Evolutionary conservation across 2,113 vertebrate species (phyloP), one percentile per base, ranked within the genome.

Genomic region (Boulengeromyrus knoepffleri): DNA sequence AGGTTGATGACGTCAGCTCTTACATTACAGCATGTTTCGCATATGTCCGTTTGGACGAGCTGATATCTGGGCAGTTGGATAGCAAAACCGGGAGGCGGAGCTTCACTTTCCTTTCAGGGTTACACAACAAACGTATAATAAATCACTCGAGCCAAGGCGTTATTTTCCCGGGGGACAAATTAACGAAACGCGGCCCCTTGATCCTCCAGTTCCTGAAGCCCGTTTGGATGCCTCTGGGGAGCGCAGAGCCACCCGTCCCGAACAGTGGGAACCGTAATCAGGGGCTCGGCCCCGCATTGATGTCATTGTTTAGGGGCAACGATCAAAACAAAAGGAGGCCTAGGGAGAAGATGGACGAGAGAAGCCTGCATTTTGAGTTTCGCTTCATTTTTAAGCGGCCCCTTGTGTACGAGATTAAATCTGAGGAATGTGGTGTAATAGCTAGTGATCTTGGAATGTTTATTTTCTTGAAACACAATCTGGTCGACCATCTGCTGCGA

Each of bases 301-400:
- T 91, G 91, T 92, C 91, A 90, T 93, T 94, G 92, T 94, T 93
- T 92, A 90, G 92, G 92, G 91, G 70, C 91, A 66, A 49, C 56
- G 80, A 88, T 80, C 74, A 88, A 88, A 89, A 89, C 86, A 56
- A 91, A 45, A 89, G 47, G 13, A 70, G n/a, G 10, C 10, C 62
- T 13, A 31, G 3, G 10, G n/a, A 27, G 27, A 90, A 77, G n/a
- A 19, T 42, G 19, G 85, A 31, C 53, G 84, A 85, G n/a, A 36
- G 58, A 89, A 42, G 13, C 5, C 50, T 62, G 87, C 74, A 89
- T 92, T 91, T 74, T 9, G 85, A 80, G 83, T 89, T 92, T 91
- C 91, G 88, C 90, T 91, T 77, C 92, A 93, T 80, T 77, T 56
- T 45, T 91, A 92, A 88, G 88, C 85, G 88, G 39, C 83, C 39